Evolutionary conservation across 2,797 vertebrate species (phyloP), one percentile per base, ranked within the genome.

Genomic region (Holocentrus rufus): DNA sequence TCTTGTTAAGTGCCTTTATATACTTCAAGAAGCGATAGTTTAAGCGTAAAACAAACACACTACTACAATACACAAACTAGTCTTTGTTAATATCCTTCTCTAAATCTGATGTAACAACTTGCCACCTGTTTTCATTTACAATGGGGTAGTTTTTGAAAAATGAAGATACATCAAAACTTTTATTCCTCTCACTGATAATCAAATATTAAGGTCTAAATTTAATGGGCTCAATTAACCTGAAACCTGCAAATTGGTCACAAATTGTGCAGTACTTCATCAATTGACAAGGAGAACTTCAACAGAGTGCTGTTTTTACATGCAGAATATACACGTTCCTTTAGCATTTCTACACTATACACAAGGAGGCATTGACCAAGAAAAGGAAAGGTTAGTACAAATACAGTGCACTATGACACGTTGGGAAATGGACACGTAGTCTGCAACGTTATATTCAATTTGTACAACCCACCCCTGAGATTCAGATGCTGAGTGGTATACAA

Each of bases 331-430:
- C 69, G 49, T 79, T 85, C 36, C 50, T 39, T 77, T 20, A 44
- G 80, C 70, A 72, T 87, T 62, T 91, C 87, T 90, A 91, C 86
- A 89, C 81, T 90, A 90, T 91, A 87, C 87, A 91, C 86, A 85
- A 72, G 85, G 78, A 82, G 77, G 74, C 70, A 13, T 59, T 11
- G 30, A 49, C 52, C 11, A 74, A 77, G 77, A 77, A 55, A 76
- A 65, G 62, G 49, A 74, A 39, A 46, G 62, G 79, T 91, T 87
- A 89, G 90, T 90, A 91, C 85, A 84, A 89, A 89, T 74, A 87
- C 88, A 64, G 83, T 72, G 88, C 88, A 88, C 87, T 72, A 87
- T 64, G 20, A 90, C 82, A 71, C 73, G 64, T 79, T 23, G 53
- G 82, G 75, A 66, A 74, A 78, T 64, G 64, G 76, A 80, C 67